These are phyloP conservation scores for Geopemphigus sp. DNA, from an alignment of 1,140 invertebrate species.

Conservation along the genomic window DNA sequence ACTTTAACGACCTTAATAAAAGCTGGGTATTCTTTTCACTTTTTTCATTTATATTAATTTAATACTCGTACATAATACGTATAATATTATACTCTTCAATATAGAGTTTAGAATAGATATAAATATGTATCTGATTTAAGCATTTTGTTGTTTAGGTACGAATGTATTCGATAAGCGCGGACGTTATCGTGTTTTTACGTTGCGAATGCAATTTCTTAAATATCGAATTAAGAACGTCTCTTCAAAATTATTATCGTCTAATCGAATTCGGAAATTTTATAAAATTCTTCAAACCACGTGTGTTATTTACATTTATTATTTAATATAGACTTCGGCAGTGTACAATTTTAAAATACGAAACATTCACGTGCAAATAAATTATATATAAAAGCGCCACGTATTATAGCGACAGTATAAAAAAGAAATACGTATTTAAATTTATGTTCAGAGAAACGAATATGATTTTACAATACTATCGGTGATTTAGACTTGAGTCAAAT, in stretches of 20 bases:
- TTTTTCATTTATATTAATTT: conserved; percentile 27
- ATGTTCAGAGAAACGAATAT: no score
- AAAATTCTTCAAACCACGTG: no score
- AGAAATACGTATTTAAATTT: no score
- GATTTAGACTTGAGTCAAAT: no score
- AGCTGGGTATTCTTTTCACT: conserved; percentile 10
- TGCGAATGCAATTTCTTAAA: not conserved
- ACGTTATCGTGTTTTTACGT: not conserved
- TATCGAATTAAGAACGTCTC: not conserved
- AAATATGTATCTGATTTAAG: conserved; percentile 2
- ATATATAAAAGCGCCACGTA: no score
- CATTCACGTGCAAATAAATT: no score
- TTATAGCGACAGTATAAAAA: no score
- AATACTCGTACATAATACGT: not conserved
- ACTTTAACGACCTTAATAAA: conserved; percentile 38
- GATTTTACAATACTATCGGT: no score
- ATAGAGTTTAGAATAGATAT: not conserved
- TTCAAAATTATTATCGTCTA: not conserved
- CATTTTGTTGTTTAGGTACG: not conserved
- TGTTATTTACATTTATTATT: no score
- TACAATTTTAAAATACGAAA: no score
- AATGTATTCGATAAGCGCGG: not conserved
- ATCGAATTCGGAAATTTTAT: no score
- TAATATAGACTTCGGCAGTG: no score
- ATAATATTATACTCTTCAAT: not conserved